Evolutionary conservation across 2,888 invertebrate species (phyloP), one percentile per base, ranked within the genome.

Genomic region (Drosophila prostipennis): DNA sequence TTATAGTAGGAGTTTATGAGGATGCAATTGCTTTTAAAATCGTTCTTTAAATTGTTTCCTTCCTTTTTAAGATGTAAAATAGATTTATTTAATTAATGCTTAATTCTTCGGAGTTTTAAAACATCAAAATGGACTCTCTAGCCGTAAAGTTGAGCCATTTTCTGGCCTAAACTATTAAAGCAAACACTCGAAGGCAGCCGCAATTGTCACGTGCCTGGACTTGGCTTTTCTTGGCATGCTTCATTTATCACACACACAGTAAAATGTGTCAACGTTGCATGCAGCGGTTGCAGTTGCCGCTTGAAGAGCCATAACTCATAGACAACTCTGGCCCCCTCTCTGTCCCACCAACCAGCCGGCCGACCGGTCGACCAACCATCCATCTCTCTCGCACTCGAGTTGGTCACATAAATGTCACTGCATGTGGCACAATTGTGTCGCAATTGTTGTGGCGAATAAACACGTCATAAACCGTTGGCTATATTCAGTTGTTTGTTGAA

Each of bases 381-480:
- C 61, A 16, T 51, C 56, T 37, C 52, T 49, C 37, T 57, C 52
- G 64, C 57, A 42, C 65, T 61, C 70, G 74, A 74, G 80, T 67
- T 72, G 78, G 79, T 68, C 74, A 67, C 73, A 82, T 78, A 85
- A 85, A 74, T 82, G 82, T 82, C 80, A 74, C 65, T 74, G 85
- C 77, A 74, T 80, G 83, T 83, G 84, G 77, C 83, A 79, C 65
- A 76, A 77, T 74, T 79, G 74, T 85, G 80, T 72, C 74, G 80
- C 85, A 74, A 72, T 72, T 74, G 72, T 65, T 74, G 67, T 57
- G 63, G 72, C 59, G 72, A 73, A 78, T 78, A 80, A 72, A 72
- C 72, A 72, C 72, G 67, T 79, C 74, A 74, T 70, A 69, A 64
- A 59, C 77, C 59, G 59, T 45, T 46, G 51, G 64, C 54, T 55